These are phyloP conservation scores for Oriolus oriolus DNA, from an alignment of 2,113 vertebrate genomes.

Conservation along the genomic window DNA sequence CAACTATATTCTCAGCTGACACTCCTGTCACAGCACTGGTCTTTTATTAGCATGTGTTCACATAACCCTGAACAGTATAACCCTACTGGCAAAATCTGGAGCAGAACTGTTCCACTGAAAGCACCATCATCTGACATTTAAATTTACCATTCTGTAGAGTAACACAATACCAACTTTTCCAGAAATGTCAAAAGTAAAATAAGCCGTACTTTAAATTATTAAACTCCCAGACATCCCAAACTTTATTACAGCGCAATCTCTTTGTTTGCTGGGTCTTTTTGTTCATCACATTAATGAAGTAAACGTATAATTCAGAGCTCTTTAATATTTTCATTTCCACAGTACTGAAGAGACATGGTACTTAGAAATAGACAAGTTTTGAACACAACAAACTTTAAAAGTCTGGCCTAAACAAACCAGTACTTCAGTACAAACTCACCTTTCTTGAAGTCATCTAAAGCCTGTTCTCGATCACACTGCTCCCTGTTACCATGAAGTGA, in stretches of 20 bases:
- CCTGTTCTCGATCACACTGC: constrained; percentile 89
- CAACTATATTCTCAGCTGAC: background rate
- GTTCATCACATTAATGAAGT: background rate
- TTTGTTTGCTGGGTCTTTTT: background rate
- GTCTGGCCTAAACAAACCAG: background rate
- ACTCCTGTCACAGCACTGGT: background rate
- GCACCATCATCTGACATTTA: background rate
- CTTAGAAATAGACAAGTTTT: background rate
- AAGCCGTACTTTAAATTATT: background rate
- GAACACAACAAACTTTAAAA: background rate
- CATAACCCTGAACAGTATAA: background rate
- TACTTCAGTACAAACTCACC: constrained; percentile 61
- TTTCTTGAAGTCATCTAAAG: constrained; percentile 88
- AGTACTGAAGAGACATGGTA: background rate
- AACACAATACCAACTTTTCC: background rate
- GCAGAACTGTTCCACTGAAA: background rate
- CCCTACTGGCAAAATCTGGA: background rate
- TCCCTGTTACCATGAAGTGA: constrained; percentile 91
- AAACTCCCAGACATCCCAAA: background rate
- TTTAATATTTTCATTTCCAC: background rate
- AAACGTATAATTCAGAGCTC: background rate
- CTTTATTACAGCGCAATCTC: background rate
- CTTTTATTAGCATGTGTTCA: background rate
- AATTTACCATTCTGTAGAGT: background rate
- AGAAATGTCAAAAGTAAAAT: background rate